These are phyloP conservation scores for Macrocentrus cingulum DNA, from an alignment of 1,140 invertebrate genomes.

Conservation along the genomic window DNA sequence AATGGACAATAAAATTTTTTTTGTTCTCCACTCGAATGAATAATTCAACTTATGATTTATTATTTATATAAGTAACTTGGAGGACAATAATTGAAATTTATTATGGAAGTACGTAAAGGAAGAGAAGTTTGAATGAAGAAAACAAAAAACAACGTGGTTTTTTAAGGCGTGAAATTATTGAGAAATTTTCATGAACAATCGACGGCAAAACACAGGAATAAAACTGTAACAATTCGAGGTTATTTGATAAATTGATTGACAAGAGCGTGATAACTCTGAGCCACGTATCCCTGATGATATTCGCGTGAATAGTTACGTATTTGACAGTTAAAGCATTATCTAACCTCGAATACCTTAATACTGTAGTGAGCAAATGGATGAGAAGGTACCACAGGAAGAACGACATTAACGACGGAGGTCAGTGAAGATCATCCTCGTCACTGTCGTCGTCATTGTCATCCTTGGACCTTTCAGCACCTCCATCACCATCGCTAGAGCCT, in stretches of 20 bases:
- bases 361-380: slow-evolving; percentile 59
- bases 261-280: slow-evolving; percentile 53
- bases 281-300: slow-evolving; percentile 50
- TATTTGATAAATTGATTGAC: slow-evolving; percentile 3
- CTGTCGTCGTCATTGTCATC: slow-evolving; percentile 54
- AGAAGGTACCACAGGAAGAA: slow-evolving; percentile 55
- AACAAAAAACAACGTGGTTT: too few relatives aligned
- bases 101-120: not conserved
- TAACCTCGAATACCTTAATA: slow-evolving; percentile 61
- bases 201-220: too few relatives aligned
- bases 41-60: not conserved
- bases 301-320: slow-evolving; percentile 57
- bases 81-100: not conserved
- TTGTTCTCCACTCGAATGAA: not conserved
- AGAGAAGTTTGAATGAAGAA: not conserved
- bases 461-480: slow-evolving; percentile 50
- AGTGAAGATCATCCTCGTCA: slow-evolving; percentile 56
- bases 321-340: slow-evolving; percentile 60
- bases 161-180: too few relatives aligned
- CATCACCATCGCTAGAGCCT: slow-evolving; percentile 53
- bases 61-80: too few relatives aligned
- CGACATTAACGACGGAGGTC: slow-evolving; percentile 53
- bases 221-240: not conserved
- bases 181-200: too few relatives aligned
- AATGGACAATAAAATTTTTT: slow-evolving; percentile 8